Evolutionary conservation across 2,797 vertebrate genomes (phyloP), one percentile per base, ranked within the genome.

Genomic region (Rhabdomys pumilio): DNA sequence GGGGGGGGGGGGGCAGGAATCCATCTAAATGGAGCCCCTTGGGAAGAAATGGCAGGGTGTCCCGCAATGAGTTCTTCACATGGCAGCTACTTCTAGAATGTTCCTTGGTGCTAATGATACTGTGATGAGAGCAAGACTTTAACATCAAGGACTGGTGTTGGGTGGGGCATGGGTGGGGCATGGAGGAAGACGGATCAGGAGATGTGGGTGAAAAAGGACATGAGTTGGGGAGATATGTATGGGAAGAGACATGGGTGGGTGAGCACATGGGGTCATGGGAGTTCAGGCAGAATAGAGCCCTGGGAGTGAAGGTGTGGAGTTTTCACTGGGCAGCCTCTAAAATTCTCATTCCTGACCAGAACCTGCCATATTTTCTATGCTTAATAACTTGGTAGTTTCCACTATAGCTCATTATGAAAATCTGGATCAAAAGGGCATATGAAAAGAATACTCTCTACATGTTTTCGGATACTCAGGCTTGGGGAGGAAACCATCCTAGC

Each of bases 71-170:
- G 38, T 79, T 95, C 79, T 50, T 26, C 15, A 55, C 24, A 11
- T 17, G 11, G 61, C 19, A 63, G 53, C 69, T 77, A 53, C 24
- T 92, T 82, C 81, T 17, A 57, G 57, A 83, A 85, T 65, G 73
- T 80, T 82, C 50, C 24, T n/a, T 93, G 67, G 75, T 50, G 4
- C 63, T 29, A 63, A 73, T 11, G 76, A 34, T 1, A 13, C 5
- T 10, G 19, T 61, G 44, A 77, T 67, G 80, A 92, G 0, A 86
- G 55, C 76, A 84, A 83, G 83, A 87, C 34, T 93, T 97, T 91
- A 95, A 92, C 93, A 96, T 95, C 93, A 94, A 94, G 63, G 34
- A n/a, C 86, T 47, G 75, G 19, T 38, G 38, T 34, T 59, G 55
- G 44, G 86, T 44, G 26, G 44, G 31, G 13, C 80, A 38, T 61